These are phyloP conservation scores for Diorhabda elongata DNA, from an alignment of 1,140 invertebrate species.

Conservation along the genomic window DNA sequence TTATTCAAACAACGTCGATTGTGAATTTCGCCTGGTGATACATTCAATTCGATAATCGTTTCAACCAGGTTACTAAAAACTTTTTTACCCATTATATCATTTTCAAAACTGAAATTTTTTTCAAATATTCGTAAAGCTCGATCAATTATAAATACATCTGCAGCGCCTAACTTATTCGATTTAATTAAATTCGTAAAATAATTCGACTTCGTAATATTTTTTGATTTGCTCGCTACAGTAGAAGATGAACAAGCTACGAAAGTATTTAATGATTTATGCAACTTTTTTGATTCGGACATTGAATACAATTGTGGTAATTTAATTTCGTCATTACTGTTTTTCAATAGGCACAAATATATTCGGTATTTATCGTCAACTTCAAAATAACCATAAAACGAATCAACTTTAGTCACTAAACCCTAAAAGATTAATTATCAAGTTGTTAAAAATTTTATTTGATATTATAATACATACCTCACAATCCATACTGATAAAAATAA, in stretches of 20 bases:
- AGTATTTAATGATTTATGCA: background rate
- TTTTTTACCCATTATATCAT: background rate
- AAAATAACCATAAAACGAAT: conserved; percentile 10
- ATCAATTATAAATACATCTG: conserved; percentile 9
- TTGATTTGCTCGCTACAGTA: conserved; percentile 3
- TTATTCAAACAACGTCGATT: conserved; percentile 4
- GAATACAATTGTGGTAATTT: conserved; percentile 5
- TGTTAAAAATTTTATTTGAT: conserved; percentile 15
- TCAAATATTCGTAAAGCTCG: background rate
- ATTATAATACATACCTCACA: conserved; percentile 16
- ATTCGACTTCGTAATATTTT: background rate
- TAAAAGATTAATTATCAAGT: conserved; percentile 6
- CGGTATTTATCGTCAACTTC: background rate
- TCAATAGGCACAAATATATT: conserved; percentile 8
- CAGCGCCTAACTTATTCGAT: background rate
- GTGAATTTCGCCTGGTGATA: background rate
- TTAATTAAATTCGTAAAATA: conserved; percentile 2
- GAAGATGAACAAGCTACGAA: background rate
- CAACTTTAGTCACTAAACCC: conserved; percentile 13
- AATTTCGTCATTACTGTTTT: background rate
- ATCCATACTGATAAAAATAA: background rate
- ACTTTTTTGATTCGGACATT: background rate
- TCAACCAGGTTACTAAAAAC: background rate
- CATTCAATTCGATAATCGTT: background rate
- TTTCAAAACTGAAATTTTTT: background rate